These are phyloP conservation scores for Dendrolimus houi DNA, from an alignment of 2,888 invertebrate species.

Conservation along the genomic window DNA sequence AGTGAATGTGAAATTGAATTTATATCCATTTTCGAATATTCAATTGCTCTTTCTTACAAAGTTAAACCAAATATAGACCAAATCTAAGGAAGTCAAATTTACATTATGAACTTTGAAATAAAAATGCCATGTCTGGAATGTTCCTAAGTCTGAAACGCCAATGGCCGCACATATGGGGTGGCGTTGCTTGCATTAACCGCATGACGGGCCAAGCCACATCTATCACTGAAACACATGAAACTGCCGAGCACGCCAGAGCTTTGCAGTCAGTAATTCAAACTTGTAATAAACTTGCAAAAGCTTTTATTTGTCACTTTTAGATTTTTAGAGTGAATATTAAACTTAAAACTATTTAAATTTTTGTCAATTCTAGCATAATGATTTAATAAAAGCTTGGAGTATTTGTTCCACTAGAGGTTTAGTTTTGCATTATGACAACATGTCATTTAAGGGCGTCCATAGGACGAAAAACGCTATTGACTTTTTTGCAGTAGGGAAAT, in stretches of 20 bases:
- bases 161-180: constrained; percentile 12
- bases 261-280: background rate
- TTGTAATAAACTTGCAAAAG: background rate
- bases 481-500: no score
- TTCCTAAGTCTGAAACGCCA: background rate
- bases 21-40: background rate
- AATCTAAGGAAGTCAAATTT: background rate
- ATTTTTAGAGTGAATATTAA: no score
- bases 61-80: background rate
- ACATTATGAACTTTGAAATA: background rate
- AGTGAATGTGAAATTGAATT: background rate
- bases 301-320: background rate
- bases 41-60: background rate
- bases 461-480: no score
- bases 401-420: no score
- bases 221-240: background rate
- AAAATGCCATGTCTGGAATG: background rate
- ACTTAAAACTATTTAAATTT: no score
- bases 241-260: background rate
- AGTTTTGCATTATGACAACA: no score
- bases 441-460: no score
- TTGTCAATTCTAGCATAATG: no score
- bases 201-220: background rate
- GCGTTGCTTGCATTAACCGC: background rate
- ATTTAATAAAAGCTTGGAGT: no score